phyloP scores from a whole-genome alignment of 2,113 vertebrate genomes.

The Carettochelys insculpta region DNA sequence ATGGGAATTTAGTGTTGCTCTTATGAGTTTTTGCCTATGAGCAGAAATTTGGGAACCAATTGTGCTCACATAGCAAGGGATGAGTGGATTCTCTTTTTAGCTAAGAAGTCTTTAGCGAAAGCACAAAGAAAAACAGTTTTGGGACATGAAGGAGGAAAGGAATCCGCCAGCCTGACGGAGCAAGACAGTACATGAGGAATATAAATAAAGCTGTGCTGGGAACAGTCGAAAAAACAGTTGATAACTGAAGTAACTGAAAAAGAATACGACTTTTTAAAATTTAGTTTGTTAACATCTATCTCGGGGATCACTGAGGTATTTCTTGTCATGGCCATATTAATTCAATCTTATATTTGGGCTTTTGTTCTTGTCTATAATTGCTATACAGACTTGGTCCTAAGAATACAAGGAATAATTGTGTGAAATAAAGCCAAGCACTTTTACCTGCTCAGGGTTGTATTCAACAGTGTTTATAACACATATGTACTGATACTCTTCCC shows the following conservation, averaged over 20 bases:
- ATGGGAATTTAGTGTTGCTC: no score
- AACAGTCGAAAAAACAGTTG: slow-evolving; percentile 18
- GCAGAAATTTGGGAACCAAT: no score
- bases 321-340: neutral
- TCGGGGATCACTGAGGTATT: neutral
- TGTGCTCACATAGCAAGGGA: no score
- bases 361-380: neutral
- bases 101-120: neutral
- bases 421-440: neutral
- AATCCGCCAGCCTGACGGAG: neutral
- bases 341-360: slow-evolving; percentile 16
- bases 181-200: neutral
- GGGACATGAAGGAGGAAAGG: neutral
- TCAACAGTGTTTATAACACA: neutral
- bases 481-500: neutral
- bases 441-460: neutral
- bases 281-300: neutral
- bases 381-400: slow-evolving; percentile 39
- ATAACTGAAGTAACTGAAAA: neutral
- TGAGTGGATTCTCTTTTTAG: neutral
- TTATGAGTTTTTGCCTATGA: no score
- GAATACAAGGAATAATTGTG: neutral
- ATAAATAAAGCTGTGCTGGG: neutral
- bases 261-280: neutral
- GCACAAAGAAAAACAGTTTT: slow-evolving; percentile 19